Evolutionary conservation across 2,797 vertebrate species (phyloP), one percentile per base, ranked within the genome.

Genomic region (Neosalanx taihuensis): DNA sequence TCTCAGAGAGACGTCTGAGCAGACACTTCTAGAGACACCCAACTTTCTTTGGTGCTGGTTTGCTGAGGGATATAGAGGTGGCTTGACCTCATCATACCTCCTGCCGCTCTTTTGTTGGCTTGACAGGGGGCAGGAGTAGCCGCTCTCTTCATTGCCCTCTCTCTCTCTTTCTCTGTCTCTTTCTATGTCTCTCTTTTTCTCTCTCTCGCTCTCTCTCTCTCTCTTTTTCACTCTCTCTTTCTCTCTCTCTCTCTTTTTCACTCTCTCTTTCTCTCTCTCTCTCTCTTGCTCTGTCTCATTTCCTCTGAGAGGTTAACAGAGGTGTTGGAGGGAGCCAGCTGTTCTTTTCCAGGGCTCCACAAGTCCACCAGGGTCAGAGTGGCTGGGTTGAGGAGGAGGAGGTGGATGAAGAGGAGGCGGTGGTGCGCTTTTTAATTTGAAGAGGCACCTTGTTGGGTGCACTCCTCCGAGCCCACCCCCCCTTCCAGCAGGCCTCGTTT

Each of bases 61-160:
- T 81, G 78, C 85, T 82, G 79, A 84, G 71, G 84, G 75, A 75
- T 20, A 65, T 71, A 70, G 18, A 70, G 75, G 70, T 60, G 58
- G 51, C 53, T 37, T 76, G 85, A 87, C 88, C 83, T 73, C 6
- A 79, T 86, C 76, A 72, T 83, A 80, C 79, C 83, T 86, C 81
- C 4, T 72, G 85, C 66, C 74, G 37, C 72, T 62, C 65, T 74
- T 61, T 78, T 84, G 78, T 89, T 81, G 74, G 78, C 76, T 67
- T 74, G 70, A 76, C 81, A 79, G 83, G 63, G 62, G 64, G 23
- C 31, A 67, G 51, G 15, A 53, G 70, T 70, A 68, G 70, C 59
- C 76, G 71, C 51, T 73, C 35, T 57, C n/a, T 20, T 23, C 12
- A 61, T 59, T 33, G 62, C 10, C 20, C 49, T 20, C 0, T 18